phyloP scores from a whole-genome alignment of 2,797 vertebrate genomes.

The Falco peregrinus region DNA sequence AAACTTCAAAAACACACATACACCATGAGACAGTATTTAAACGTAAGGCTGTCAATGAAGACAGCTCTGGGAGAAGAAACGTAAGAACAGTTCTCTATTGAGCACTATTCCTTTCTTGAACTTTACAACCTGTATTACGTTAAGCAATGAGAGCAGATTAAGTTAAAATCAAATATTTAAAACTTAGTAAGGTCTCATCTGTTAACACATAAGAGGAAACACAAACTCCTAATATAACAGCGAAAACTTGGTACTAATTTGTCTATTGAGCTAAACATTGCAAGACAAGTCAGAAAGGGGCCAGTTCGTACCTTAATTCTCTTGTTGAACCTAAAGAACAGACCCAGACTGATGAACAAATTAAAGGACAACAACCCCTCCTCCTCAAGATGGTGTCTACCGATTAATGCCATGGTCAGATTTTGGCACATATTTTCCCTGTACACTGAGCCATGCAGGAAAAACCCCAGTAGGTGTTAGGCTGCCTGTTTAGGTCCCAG shows the following conservation, averaged over 20 bases:
- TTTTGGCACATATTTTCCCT: not conserved
- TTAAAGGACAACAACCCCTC: not conserved
- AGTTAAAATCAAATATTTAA: not conserved
- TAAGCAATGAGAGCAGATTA: not conserved
- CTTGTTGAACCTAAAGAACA: not conserved
- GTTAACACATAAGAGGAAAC: not conserved
- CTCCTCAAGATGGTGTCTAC: rapidly evolving
- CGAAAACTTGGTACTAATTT: not conserved
- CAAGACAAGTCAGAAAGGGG: not conserved
- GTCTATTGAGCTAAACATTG: not conserved
- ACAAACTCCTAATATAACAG: not conserved
- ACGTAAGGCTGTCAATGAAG: not conserved
- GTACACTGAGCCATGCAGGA: not conserved
- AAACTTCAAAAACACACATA: not conserved
- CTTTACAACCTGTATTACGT: not conserved
- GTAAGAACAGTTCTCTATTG: not conserved
- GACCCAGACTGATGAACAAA: not conserved
- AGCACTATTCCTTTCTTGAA: not conserved
- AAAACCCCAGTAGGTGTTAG: not conserved
- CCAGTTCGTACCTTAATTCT: not conserved
- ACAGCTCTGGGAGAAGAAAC: not conserved
- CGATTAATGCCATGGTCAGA: not conserved
- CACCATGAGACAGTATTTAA: not conserved
- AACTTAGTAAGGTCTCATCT: not conserved
- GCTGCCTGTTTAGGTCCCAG: not conserved